These are phyloP conservation scores for Coronaproctus castanopsis DNA, from an alignment of 2,888 invertebrate genomes.

Conservation along the genomic window DNA sequence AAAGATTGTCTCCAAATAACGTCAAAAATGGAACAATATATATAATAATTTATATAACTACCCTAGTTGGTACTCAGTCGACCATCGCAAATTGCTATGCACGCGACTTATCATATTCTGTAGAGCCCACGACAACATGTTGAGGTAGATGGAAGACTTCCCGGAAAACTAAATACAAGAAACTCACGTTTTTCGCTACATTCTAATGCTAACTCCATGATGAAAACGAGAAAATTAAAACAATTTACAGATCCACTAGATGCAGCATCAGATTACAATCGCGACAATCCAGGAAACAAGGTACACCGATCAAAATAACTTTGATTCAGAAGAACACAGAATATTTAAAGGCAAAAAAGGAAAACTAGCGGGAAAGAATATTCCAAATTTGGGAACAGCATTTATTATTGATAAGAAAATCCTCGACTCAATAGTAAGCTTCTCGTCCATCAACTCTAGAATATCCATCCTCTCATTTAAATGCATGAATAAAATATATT, in stretches of 20 bases:
- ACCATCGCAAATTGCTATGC: neutral
- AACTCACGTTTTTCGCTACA: neutral
- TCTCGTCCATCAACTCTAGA: neutral
- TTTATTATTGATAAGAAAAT: neutral
- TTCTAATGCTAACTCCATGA: neutral
- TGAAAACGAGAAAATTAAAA: conserved; percentile 12
- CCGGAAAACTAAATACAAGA: neutral
- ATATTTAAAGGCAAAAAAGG: conserved; percentile 2
- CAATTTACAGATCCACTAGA: conserved; percentile 4
- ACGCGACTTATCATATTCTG: neutral
- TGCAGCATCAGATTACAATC: conserved; percentile 8
- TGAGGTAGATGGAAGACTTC: neutral
- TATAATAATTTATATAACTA: neutral
- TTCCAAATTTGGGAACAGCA: neutral
- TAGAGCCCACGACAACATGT: neutral
- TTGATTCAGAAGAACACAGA: neutral
- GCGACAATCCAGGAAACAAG: neutral
- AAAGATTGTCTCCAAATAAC: no score
- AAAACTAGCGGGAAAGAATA: neutral
- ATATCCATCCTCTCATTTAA: neutral
- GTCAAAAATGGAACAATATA: no score
- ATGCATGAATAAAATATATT: no score
- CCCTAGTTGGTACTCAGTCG: neutral
- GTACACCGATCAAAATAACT: neutral
- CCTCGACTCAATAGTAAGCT: neutral